These are phyloP conservation scores for Dolichotis patagonum DNA, from an alignment of 2,113 vertebrate genomes.

Conservation along the genomic window DNA sequence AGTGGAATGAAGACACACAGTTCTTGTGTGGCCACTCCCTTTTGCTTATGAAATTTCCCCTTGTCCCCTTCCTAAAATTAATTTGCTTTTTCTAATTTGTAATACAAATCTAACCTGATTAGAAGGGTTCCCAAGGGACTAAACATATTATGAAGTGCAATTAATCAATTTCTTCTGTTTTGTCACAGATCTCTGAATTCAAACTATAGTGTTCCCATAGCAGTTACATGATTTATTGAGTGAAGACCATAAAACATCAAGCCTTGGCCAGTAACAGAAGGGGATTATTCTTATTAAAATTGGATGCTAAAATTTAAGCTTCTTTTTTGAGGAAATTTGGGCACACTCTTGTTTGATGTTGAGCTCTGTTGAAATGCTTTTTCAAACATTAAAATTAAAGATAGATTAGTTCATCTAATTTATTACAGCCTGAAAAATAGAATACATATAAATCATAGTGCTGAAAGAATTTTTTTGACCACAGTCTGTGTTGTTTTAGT, in stretches of 20 bases:
- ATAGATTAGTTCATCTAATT: constrained; percentile 76
- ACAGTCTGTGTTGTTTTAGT: constrained; percentile 40
- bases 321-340: constrained; percentile 80
- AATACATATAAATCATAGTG: constrained; percentile 43
- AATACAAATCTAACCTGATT: background rate
- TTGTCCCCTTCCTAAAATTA: constrained; percentile 11
- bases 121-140: constrained; percentile 13
- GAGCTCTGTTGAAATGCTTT: constrained; percentile 75
- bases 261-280: constrained; percentile 79
- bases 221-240: constrained; percentile 59
- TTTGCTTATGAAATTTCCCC: constrained; percentile 46
- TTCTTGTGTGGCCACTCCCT: background rate
- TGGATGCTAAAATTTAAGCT: constrained; percentile 77
- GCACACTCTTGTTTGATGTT: constrained; percentile 45
- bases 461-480: background rate
- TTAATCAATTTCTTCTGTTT: constrained; percentile 1
- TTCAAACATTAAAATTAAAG: constrained; percentile 80
- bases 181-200: constrained; percentile 53
- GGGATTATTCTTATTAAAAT: constrained; percentile 78
- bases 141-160: background rate
- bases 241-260: constrained; percentile 65
- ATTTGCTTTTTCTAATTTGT: constrained; percentile 48
- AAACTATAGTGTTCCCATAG: constrained; percentile 41
- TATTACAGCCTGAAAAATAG: constrained; percentile 56
- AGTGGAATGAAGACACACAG: background rate